Evolutionary conservation across 2,113 vertebrate species (phyloP).

Genomic region (Tetrax tetrax): DNA sequence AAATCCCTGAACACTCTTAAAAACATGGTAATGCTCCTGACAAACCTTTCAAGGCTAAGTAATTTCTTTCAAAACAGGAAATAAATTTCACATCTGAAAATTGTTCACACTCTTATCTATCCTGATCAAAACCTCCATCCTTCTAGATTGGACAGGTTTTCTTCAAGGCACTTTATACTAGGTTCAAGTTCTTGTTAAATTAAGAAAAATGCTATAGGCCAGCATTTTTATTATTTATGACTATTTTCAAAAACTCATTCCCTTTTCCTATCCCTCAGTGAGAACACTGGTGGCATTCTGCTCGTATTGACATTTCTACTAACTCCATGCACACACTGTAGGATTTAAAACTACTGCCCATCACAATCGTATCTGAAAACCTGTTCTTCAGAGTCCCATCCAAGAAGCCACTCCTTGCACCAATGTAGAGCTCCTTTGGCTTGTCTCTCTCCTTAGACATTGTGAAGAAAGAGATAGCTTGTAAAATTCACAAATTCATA

Average conservation of each 20-base stretch:
- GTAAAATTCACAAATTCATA: background rate
- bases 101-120: conserved; percentile 35
- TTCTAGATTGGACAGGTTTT: conserved; percentile 27
- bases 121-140: conserved; percentile 1
- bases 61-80: conserved; percentile 61
- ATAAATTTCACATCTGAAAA: conserved; percentile 38
- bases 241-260: conserved; percentile 56
- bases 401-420: background rate
- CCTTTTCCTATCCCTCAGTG: background rate
- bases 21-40: conserved; percentile 56
- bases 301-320: conserved; percentile 26
- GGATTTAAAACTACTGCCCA: conserved; percentile 8
- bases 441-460: background rate
- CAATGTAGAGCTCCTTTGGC: background rate
- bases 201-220: conserved; percentile 57
- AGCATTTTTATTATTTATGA: conserved; percentile 59
- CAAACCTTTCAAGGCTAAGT: conserved; percentile 63
- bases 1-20: conserved; percentile 52
- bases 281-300: conserved; percentile 36
- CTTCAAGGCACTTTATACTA: background rate
- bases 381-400: background rate
- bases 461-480: background rate
- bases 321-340: background rate
- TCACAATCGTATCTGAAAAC: background rate
- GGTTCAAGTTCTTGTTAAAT: conserved; percentile 45